Conservation (phyloP, 2,888 invertebrate genomes). For the Dicyrtoma fusca region DNA sequence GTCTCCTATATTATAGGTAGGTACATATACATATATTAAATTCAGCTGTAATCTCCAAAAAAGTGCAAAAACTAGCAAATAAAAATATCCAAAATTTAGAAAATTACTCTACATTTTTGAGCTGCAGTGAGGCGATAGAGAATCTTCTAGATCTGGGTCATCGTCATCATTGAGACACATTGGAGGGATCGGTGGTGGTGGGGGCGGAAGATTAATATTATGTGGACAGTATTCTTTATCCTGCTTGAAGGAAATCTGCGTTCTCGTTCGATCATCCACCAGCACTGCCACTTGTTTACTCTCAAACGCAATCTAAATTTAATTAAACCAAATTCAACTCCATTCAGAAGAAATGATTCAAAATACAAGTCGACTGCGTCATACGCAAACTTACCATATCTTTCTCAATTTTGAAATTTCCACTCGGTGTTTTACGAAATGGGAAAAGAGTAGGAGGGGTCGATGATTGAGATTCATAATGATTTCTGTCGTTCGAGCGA, state of each 20-base stretch:
- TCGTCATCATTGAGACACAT: background rate
- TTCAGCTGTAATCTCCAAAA: no score
- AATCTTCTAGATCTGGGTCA: background rate
- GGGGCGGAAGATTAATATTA: background rate
- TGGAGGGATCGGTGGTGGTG: constrained; percentile 6
- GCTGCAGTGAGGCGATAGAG: background rate
- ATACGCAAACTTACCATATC: constrained; percentile 19
- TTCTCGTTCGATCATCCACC: constrained; percentile 41
- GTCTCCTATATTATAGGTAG: no score
- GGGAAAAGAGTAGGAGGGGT: constrained; percentile 18
- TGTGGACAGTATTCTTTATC: constrained; percentile 1
- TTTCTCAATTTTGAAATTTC: constrained; percentile 41
- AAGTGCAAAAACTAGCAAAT: no score
- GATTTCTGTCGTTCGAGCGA: background rate
- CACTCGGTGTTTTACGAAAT: constrained; percentile 39
- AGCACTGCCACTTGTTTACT: constrained; percentile 45
- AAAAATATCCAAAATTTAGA: background rate
- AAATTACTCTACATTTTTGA: background rate
- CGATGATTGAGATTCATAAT: background rate
- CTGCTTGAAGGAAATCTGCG: constrained; percentile 25
- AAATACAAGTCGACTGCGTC: no score
- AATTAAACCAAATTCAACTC: constrained; percentile 4
- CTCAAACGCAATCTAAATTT: constrained; percentile 46
- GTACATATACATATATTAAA: no score
- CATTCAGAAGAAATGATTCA: no score